Evolutionary conservation across 37 sponge, comb jelly and placozoan genomes (phyloP).

Genomic region (Petrosia ficiformis): DNA sequence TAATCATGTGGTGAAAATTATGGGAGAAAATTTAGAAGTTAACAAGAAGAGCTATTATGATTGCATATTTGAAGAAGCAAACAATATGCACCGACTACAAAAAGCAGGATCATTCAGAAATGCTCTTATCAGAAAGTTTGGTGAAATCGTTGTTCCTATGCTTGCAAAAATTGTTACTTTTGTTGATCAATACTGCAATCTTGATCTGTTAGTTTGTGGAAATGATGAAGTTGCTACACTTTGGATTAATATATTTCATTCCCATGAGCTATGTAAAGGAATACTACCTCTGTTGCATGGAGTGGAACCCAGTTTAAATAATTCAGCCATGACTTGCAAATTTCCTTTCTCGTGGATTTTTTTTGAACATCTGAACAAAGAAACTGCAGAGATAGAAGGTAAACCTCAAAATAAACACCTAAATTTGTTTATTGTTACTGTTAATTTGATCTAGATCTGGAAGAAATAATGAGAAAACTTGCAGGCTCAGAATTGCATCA

Average conservation of each 20-base stretch:
- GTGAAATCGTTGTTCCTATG: not conserved
- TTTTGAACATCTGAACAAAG: not conserved
- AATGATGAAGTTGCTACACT: not conserved
- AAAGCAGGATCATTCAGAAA: slow-evolving; percentile 65
- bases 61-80: slow-evolving; percentile 62
- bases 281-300: not conserved
- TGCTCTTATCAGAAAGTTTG: slow-evolving; percentile 38
- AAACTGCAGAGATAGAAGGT: not conserved
- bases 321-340: not conserved
- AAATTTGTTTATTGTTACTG: no score
- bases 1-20: no score
- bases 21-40: no score
- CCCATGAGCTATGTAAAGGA: not conserved
- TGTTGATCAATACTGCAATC: not conserved
- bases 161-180: not conserved
- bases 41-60: not conserved
- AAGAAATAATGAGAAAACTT: no score
- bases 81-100: slow-evolving; percentile 34
- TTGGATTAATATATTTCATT: not conserved
- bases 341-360: not conserved
- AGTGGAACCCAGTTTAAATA: not conserved
- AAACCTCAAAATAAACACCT: no score
- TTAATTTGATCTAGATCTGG: no score
- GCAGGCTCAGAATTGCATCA: not conserved
- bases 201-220: not conserved